Evolutionary conservation across 64 coral and sea anemone species (phyloP), one percentile per base, ranked within the genome.

Genomic region (Anthopleura sola): DNA sequence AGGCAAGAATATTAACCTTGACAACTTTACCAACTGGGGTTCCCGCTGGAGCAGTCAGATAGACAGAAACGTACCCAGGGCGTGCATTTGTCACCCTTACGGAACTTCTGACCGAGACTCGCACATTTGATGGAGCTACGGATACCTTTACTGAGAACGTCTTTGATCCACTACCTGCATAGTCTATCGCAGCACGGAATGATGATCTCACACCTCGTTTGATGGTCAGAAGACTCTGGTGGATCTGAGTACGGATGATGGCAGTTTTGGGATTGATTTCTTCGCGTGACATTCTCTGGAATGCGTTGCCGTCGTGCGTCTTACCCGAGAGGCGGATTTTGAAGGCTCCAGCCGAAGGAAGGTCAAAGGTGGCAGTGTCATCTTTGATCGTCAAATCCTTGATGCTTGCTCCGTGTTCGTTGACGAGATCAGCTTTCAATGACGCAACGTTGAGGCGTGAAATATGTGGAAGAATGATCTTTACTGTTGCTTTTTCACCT

Each of bases 201-300:
- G 82, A 83, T 31, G 82, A 83, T 33, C n/a, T 32, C 14, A 16
- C 3, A 20, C 82, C 82, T 57, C 55, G 48, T 23, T 83, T 83
- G 82, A 83, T 83, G 82, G 82, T 56, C 48, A 83, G 82, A 16
- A 83, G 82, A 55, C 55, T 60, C 48, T 60, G 48, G 18, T 83
- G 48, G 82, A 83, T 83, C 47, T 83, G 82, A 36, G 82, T 56
- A 24, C 82, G 82, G 28, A 83, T 32, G n/a, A 83, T 49, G 11
- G 82, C 82, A 11, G 36, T 14, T 60, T 60, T 26, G 34, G 82
- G 49, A 21, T 9, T 83, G 5, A 83, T 56, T 20, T 53, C 55
- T 32, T 83, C 82, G 23, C 82, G 48, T 19, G 82, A 83, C 24
- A 83, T 31, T 83, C 82, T 83, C 50, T 83, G 82, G 82, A 83